A percentile compares a stretch with the other conserved stretches of the same genome.
Conservation (phyloP, 1,140 invertebrate species). For the Macrobrachium rosenbergii region DNA sequence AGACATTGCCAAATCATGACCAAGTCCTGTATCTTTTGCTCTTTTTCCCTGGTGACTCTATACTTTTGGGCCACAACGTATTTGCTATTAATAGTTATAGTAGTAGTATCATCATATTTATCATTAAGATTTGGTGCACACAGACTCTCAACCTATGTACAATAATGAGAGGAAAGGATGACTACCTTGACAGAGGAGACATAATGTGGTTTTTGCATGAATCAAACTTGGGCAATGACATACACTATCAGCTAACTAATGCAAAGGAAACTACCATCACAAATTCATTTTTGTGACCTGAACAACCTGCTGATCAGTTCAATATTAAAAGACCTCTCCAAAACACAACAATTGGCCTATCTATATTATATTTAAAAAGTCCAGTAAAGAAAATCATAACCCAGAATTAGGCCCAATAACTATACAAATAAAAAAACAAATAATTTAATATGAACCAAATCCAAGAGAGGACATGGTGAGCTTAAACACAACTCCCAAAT, state of each 20-base stretch:
- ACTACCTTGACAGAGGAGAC: conserved; percentile 54
- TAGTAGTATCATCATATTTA: background rate
- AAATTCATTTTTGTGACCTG: conserved; percentile 54
- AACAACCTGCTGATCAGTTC: conserved; percentile 48
- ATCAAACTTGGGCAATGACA: conserved; percentile 59
- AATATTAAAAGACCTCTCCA: conserved; percentile 55
- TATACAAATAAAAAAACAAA: conserved; percentile 41
- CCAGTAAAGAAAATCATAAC: conserved; percentile 49
- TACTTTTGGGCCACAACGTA: conserved; percentile 42
- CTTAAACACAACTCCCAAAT: conserved; percentile 13
- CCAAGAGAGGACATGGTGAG: conserved; percentile 37
- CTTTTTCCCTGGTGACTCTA: conserved; percentile 47
- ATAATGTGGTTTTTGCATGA: conserved; percentile 55
- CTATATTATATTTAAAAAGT: conserved; percentile 47
- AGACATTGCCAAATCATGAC: conserved; percentile 57
- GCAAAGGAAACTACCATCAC: conserved; percentile 58
- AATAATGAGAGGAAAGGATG: conserved; percentile 42
- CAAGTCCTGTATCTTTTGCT: conserved; percentile 48
- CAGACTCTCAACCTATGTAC: conserved; percentile 53
- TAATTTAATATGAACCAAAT: conserved; percentile 36
- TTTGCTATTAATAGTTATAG: conserved; percentile 37
- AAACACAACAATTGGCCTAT: conserved; percentile 56
- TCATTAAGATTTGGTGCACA: conserved; percentile 49
- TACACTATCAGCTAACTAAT: conserved; percentile 55
- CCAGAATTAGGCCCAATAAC: conserved; percentile 55